Conservation (phyloP, 2,113 vertebrate genomes). For the Cariama cristata region DNA sequence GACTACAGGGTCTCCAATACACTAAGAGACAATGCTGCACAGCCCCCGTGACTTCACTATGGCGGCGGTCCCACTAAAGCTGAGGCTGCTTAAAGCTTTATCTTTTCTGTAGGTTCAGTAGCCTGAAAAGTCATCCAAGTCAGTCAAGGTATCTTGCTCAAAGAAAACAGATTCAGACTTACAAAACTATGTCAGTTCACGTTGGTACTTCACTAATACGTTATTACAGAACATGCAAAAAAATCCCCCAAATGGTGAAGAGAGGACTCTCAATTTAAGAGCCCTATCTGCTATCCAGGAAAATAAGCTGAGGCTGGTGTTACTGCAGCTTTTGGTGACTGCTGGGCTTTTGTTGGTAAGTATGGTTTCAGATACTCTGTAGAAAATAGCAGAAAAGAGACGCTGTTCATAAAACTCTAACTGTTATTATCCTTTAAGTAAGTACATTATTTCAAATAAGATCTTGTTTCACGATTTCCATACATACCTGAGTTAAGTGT, state of each 20-base stretch:
- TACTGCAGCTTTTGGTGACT: neutral
- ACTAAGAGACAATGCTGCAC: neutral
- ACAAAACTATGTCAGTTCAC: neutral
- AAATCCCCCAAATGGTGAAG: neutral
- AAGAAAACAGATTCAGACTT: neutral
- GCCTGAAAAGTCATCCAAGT: neutral
- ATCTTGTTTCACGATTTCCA: rapidly evolving
- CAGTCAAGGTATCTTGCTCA: neutral
- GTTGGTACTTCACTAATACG: neutral
- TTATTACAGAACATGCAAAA: neutral
- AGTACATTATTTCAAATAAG: neutral
- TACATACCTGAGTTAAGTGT: slow-evolving; percentile 69
- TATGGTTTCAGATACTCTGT: slow-evolving; percentile 78
- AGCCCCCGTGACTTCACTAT: rapidly evolving
- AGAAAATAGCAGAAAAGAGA: slow-evolving; percentile 10
- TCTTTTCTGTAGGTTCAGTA: neutral
- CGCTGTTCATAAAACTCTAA: neutral
- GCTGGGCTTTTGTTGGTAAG: neutral
- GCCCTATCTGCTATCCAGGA: slow-evolving; percentile 74
- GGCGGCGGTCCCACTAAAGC: rapidly evolving
- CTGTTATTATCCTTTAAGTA: rapidly evolving
- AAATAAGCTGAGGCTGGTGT: slow-evolving; percentile 86
- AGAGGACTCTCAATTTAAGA: neutral
- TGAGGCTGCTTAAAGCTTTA: neutral
- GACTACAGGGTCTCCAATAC: neutral